These are phyloP conservation scores for Dufourea novaeangliae DNA, from an alignment of 1,140 invertebrate species.

Conservation along the genomic window DNA sequence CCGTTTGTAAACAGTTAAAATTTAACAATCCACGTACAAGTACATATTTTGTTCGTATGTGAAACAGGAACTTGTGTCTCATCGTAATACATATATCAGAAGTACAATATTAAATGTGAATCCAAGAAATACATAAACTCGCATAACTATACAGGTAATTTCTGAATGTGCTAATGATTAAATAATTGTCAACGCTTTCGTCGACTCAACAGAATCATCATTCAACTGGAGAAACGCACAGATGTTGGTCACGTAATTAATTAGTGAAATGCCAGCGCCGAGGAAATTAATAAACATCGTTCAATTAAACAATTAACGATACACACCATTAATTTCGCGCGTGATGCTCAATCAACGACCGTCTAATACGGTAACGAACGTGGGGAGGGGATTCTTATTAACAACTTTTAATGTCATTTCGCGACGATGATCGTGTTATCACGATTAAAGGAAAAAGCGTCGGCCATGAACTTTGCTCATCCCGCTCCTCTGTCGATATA, in stretches of 20 bases:
- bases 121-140: too few species aligned
- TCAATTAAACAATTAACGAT: conserved; percentile 11
- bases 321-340: conserved; percentile 21
- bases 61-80: too few species aligned
- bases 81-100: too few species aligned
- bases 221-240: not conserved
- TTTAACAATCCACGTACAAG: too few species aligned
- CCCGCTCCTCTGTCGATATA: conserved; percentile 45
- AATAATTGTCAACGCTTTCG: not conserved
- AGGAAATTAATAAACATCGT: conserved; percentile 36
- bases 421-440: conserved; percentile 59
- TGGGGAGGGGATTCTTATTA: conserved; percentile 10
- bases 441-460: conserved; percentile 52
- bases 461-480: conserved; percentile 61
- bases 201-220: not conserved
- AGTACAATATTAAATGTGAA: too few species aligned
- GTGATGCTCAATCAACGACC: not conserved
- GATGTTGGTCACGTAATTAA: conserved; percentile 23
- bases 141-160: too few species aligned
- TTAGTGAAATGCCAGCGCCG: conserved; percentile 2
- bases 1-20: too few species aligned
- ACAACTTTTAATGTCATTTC: conserved; percentile 41
- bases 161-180: too few species aligned
- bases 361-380: not conserved
- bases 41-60: too few species aligned